Percentiles rank a stretch among this genome's conserved stretches.
phyloP scores from a whole-genome alignment of 1,140 invertebrate genomes.

The Dreissena rostriformis region DNA sequence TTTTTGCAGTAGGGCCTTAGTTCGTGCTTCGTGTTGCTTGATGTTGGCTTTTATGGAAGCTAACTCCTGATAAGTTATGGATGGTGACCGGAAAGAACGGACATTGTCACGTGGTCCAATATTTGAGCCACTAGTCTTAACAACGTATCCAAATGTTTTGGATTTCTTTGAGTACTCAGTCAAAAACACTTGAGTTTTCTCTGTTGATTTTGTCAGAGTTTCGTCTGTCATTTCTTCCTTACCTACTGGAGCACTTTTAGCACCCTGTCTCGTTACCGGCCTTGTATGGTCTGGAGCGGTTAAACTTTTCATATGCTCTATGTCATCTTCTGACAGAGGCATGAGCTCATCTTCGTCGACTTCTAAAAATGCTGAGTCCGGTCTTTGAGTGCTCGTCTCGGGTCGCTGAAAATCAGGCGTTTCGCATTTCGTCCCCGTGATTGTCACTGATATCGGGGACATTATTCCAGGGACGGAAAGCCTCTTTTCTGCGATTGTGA shows the following conservation, averaged over 20 bases:
- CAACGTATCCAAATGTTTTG: slow-evolving; percentile 34
- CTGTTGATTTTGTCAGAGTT: slow-evolving; percentile 4
- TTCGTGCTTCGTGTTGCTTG: slow-evolving; percentile 28
- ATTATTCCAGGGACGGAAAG: not conserved
- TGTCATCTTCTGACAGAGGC: slow-evolving; percentile 8
- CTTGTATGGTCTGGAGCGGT: not conserved
- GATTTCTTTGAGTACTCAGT: slow-evolving; percentile 44
- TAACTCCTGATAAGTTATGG: slow-evolving; percentile 37
- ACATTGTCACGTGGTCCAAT: slow-evolving; percentile 15
- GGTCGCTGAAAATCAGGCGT: not conserved
- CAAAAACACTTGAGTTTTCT: slow-evolving; percentile 28
- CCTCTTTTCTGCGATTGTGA: no score
- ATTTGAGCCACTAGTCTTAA: slow-evolving; percentile 25
- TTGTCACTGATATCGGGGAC: not conserved
- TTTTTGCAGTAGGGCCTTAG: slow-evolving; percentile 26
- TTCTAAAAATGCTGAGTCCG: slow-evolving; percentile 1
- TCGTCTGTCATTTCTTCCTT: not conserved
- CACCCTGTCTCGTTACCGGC: not conserved
- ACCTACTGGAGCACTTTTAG: not conserved
- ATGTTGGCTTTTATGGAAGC: slow-evolving; percentile 41
- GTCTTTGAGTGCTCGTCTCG: not conserved
- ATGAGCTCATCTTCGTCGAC: slow-evolving; percentile 15
- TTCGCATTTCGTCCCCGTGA: not conserved
- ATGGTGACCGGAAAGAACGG: slow-evolving; percentile 31
- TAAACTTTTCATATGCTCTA: slow-evolving; percentile 2